phyloP scores from a whole-genome alignment of 2,888 invertebrate genomes.

The Pterostichus niger region DNA sequence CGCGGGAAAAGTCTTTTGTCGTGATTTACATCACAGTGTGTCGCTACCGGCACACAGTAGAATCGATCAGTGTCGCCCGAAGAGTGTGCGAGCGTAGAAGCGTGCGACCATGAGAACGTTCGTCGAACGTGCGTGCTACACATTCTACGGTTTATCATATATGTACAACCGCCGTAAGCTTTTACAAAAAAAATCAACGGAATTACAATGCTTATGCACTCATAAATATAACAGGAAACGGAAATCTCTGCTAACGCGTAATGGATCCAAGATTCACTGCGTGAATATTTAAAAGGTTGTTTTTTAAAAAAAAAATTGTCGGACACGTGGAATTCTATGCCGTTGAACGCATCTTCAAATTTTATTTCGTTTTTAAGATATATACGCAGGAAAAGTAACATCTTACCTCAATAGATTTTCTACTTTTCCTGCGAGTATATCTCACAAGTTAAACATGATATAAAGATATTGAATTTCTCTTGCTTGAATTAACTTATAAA shows the following conservation, averaged over 20 bases:
- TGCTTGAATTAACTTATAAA: too few relatives aligned
- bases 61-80: constrained; percentile 34
- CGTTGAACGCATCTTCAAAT: too few relatives aligned
- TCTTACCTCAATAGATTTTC: too few relatives aligned
- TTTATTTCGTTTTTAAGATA: too few relatives aligned
- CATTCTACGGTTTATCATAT: background rate
- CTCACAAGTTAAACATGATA: too few relatives aligned
- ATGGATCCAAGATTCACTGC: too few relatives aligned
- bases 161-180: background rate
- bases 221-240: background rate
- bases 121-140: background rate
- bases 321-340: too few relatives aligned
- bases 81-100: background rate
- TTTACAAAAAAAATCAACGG: background rate
- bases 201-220: background rate
- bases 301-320: too few relatives aligned
- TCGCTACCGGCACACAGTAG: constrained; percentile 11
- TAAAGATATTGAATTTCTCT: too few relatives aligned
- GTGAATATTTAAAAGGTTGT: too few relatives aligned
- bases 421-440: too few relatives aligned
- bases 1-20: constrained; percentile 15
- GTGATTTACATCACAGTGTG: constrained; percentile 35
- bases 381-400: too few relatives aligned
- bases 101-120: background rate
- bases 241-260: background rate